Evolutionary conservation across 2,797 vertebrate species (phyloP), one percentile per base, ranked within the genome.

Genomic region (Smutsia temminckii): DNA sequence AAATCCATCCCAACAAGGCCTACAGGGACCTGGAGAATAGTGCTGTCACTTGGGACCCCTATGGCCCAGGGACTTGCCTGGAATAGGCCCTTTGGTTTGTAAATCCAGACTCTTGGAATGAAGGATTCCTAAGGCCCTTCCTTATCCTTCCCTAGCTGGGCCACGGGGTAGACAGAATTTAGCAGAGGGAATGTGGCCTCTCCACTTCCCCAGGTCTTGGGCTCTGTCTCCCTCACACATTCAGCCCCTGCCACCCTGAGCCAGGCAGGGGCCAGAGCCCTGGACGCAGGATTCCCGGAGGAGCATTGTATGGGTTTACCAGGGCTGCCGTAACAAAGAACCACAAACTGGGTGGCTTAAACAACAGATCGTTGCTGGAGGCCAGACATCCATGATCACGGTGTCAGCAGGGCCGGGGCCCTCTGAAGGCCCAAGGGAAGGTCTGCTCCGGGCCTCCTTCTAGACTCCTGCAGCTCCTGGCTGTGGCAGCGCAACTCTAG

Each of bases 41-140:
- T 10, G 12, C 32, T 79, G 42, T 88, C 94, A 49, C 51, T 78
- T 11, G 18, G 57, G 46, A n/a, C 6, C 0, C 69, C 75, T 53
- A 61, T 63, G 78, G 89, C 87, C 89, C 72, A 61, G 21, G 32
- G 80, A 80, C 40, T 66, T 86, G 89, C 23, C 61, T 51, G 91
- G 8, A 90, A 93, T 77, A 92, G 75, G 49, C 37, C 63, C 85
- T 97, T 97, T 96, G 84, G 93, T 94, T 89, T 96, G 93, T 88
- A 97, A 96, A 97, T 95, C 12, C 25, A 64, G 40, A 64, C 42
- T 51, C 32, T 21, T 25, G 25, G 59, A 93, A 88, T 64, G 8
- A 11, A 72, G 66, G 53, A 66, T 20, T 32, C 57, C 37, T 40
- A 16, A 13, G 18, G 51, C 25, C 25, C 63, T 55, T 81, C 40